phyloP scores from a whole-genome alignment of 1,140 invertebrate genomes.

The Macrostomum lignano region DNA sequence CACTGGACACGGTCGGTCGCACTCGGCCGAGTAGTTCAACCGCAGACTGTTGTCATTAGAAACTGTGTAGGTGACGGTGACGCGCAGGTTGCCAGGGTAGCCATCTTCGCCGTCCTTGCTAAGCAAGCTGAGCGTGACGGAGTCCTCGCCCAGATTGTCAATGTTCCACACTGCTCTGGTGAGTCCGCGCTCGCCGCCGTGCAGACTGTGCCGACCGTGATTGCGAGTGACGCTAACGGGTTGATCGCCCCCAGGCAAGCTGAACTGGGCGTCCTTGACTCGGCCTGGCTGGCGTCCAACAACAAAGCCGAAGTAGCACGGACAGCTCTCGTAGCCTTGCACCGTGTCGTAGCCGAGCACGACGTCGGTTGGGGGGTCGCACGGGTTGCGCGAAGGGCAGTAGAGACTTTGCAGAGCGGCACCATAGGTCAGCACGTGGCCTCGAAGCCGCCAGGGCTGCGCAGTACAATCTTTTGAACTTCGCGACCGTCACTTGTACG shows the following conservation, averaged over 20 bases:
- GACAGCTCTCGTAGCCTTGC: conserved; percentile 17
- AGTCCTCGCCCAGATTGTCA: no score
- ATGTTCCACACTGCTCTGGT: no score
- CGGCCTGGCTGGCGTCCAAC: conserved; percentile 62
- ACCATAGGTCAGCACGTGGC: no score
- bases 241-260: conserved; percentile 37
- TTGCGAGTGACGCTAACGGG: conserved; percentile 45
- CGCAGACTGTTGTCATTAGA: conserved; percentile 39
- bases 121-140: conserved; percentile 37
- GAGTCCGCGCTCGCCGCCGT: conserved; percentile 48
- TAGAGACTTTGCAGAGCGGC: no score
- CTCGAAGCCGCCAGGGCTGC: no score
- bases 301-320: conserved; percentile 48
- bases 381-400: no score
- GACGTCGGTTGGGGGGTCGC: no score
- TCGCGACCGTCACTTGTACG: no score
- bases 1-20: conserved; percentile 50
- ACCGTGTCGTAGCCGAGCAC: conserved; percentile 1
- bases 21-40: no score
- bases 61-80: conserved; percentile 40
- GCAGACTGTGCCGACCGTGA: conserved; percentile 41
- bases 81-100: conserved; percentile 41
- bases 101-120: conserved; percentile 53
- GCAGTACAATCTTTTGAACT: no score
- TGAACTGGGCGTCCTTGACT: conserved; percentile 40